Evolutionary conservation across 2,797 vertebrate species (phyloP).

Genomic region (Coracias cyanogaster): DNA sequence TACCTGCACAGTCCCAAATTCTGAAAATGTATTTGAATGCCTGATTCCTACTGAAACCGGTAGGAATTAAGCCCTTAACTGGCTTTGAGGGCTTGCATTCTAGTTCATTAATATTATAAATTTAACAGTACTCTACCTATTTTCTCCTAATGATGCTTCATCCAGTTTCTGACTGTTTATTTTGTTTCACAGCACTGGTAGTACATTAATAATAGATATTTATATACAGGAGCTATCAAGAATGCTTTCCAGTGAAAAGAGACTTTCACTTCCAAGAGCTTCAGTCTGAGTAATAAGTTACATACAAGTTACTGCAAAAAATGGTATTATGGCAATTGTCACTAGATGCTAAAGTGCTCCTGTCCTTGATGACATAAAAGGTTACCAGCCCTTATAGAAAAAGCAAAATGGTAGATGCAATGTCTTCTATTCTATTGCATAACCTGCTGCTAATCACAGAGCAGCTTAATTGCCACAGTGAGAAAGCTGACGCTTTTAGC

Average conservation of each 20-base stretch:
- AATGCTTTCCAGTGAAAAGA: background rate
- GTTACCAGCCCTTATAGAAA: background rate
- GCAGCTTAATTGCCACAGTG: constrained; percentile 7
- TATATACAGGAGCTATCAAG: background rate
- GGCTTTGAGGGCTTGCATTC: background rate
- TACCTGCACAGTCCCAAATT: background rate
- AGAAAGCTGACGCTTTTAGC: constrained; percentile 31
- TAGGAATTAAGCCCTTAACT: background rate
- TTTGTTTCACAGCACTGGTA: background rate
- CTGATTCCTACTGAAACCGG: background rate
- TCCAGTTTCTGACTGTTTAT: background rate
- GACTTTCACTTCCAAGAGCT: constrained; percentile 6
- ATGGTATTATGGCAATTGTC: background rate
- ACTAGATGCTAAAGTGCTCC: background rate
- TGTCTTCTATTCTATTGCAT: background rate
- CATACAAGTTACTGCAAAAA: background rate
- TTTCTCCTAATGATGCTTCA: background rate
- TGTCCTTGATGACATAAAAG: background rate
- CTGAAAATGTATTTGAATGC: background rate
- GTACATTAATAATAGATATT: background rate
- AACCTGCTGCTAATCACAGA: constrained; percentile 26
- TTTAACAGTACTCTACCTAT: background rate
- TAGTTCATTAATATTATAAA: background rate
- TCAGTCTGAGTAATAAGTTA: background rate
- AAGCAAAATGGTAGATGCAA: background rate